Base-by-base conservation (phyloP, 1,140 invertebrate genomes). In the Lordiphosa collinella region DNA sequence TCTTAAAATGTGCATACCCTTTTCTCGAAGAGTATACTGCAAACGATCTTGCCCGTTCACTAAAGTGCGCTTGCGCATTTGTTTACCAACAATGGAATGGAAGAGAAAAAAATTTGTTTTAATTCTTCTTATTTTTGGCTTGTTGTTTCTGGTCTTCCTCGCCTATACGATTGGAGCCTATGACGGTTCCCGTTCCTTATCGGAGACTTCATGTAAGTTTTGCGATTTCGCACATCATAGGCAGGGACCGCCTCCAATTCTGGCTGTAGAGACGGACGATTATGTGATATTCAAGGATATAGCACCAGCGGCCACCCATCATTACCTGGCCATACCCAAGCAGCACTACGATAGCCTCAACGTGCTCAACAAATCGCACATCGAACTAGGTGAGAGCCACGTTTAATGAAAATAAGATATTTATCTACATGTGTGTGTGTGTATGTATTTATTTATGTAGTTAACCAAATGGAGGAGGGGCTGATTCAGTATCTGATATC, bases 201-300 rank as follows among this genome's bases (percentile, higher is more conserved):
- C 47, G 5, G n/a, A 3, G 8, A 32, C 55, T 1, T n/a, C 60
- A 25, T 82, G 94, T 80, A 90, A 94, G 60, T 95, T 95, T 82
- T 95, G 94, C 73, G 92, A 94, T 75, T 95, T 95, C 47, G 89
- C 92, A 16, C 90, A 91, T 41, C 92, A 92, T 18, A 88, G 89
- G 47, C 61, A 87, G 18, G 63, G 63, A 1, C 90, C 91, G 38
- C 88, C 91, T 2, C 91, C 91, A 0, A 90, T 92, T 56, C 91
- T 93, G 43, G 86, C 90, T 59, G 92, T 90, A 67, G 91, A 97
- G 92, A 94, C 96, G 86, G 93, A 96, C 1, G 91, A 94, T 44
- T 89, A 95, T 34, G 91, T 94, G 9, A 94, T 95, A 22, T 96
- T 98, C 84, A 92, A 92, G 51, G 96, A 97, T 87, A 97, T 96